Evolutionary conservation across 92 coral and sea anemone genomes (phyloP), one percentile per base, ranked within the genome.

Genomic region (Palythoa heliodiscus): DNA sequence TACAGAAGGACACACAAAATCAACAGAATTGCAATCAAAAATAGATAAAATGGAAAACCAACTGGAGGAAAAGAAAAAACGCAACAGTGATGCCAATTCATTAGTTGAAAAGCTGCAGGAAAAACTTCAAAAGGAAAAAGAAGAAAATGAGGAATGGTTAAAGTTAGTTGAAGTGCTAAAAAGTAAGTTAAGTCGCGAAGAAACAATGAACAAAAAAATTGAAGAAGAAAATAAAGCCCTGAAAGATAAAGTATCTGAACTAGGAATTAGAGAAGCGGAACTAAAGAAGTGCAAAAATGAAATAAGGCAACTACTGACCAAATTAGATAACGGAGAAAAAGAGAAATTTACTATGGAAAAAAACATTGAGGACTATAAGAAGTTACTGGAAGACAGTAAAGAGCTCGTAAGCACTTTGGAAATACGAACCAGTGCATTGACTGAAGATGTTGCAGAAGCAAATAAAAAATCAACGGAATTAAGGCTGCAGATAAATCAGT

Each of bases 381-480:
- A 90, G 3, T 82, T 93, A 58, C 78, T 93, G 40, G 94, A 91
- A 67, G 97, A 90, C 70, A 94, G 17, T 87, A 94, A 93, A 89
- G 87, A 95, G 82, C 89, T 92, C 58, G 96, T 88, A 14, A 88
- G 89, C 64, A 86, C 93, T 63, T 91, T 91, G 68, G 90, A 95
- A 86, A 77, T 89, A 38, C 98, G 85, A 82, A 90, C 94, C 87
- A 88, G 86, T 50, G 52, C 88, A 40, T 76, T 95, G 82, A 88
- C 78, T 20, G 90, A 92, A n/a, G 93, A 89, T 25, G 80, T 96
- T 25, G 50, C 91, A 6, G 95, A 84, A 61, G 95, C 91, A 81
- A 91, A 80, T 53, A 85, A 88, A 35, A 87, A 89, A 38, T 92
- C 95, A 17, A 71, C 86, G 55, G 93, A 88, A 29, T 71, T 92